phyloP scores from a whole-genome alignment of 2,888 invertebrate species.

The Eulithis prunata region DNA sequence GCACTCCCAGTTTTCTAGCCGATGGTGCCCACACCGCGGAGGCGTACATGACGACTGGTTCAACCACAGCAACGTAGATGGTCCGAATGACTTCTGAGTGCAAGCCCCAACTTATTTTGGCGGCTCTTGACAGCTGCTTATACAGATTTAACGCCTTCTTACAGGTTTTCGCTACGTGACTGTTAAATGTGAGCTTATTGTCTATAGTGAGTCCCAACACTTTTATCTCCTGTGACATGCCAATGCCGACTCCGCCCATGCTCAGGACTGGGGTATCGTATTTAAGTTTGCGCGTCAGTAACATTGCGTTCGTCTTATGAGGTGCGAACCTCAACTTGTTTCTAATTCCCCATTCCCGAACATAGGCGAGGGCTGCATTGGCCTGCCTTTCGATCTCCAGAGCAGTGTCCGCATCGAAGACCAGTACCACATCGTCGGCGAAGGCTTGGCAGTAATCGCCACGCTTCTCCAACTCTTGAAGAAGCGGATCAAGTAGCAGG shows the following conservation, averaged over 20 bases:
- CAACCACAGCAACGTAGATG: conserved; percentile 5
- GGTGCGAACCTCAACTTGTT: conserved; percentile 20
- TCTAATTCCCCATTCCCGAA: conserved; percentile 14
- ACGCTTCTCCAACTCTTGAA: background rate
- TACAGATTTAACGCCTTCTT: background rate
- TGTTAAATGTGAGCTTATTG: conserved; percentile 5
- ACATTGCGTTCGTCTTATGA: background rate
- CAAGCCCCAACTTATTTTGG: conserved; percentile 4
- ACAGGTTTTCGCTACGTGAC: background rate
- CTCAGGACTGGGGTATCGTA: conserved; percentile 3
- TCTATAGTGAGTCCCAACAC: conserved; percentile 21
- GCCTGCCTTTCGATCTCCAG: conserved; percentile 17
- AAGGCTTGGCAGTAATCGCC: conserved; percentile 29
- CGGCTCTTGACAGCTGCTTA: background rate
- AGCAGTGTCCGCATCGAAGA: conserved; percentile 26
- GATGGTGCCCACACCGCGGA: conserved; percentile 7
- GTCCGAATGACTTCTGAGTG: conserved; percentile 5
- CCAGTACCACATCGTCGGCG: conserved; percentile 26
- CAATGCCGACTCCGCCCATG: conserved; percentile 9
- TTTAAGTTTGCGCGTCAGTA: conserved; percentile 1
- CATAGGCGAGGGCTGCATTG: conserved; percentile 34
- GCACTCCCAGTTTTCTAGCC: background rate
- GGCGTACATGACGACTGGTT: conserved; percentile 11
- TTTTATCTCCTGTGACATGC: conserved; percentile 5
- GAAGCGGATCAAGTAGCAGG: conserved; percentile 33